Evolutionary conservation across 1,140 invertebrate species (phyloP).

Genomic region (Aradophagus sp.): DNA sequence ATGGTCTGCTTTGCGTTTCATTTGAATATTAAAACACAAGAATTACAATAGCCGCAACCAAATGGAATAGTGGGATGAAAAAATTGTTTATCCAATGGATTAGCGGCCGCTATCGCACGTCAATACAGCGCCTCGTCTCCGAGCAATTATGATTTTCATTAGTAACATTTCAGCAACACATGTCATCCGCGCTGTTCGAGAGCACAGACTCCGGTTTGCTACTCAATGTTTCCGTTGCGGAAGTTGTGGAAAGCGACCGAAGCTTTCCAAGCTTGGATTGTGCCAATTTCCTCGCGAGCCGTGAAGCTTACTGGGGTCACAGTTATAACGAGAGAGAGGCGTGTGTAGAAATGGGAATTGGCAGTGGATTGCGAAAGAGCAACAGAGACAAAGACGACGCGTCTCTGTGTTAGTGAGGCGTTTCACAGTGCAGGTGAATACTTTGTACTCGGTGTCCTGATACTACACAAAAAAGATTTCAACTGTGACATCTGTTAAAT

Average conservation of each 20-base stretch:
- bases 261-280: constrained; percentile 52
- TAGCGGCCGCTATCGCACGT: too few relatives aligned
- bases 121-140: constrained; percentile 9
- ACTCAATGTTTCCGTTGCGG: constrained; percentile 53
- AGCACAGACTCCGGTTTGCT: constrained; percentile 41
- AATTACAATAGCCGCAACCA: too few relatives aligned
- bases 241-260: constrained; percentile 52
- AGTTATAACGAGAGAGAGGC: constrained; percentile 30
- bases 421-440: constrained; percentile 29
- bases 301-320: constrained; percentile 41
- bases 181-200: constrained; percentile 31
- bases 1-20: too few relatives aligned
- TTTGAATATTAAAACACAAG: too few relatives aligned
- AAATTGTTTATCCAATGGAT: too few relatives aligned
- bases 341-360: constrained; percentile 25
- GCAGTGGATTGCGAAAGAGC: constrained; percentile 23
- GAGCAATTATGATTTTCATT: constrained; percentile 44
- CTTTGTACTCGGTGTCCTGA: constrained; percentile 10
- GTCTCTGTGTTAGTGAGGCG: constrained; percentile 34
- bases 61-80: too few relatives aligned
- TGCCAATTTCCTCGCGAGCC: constrained; percentile 50
- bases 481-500: too few relatives aligned
- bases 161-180: constrained; percentile 43
- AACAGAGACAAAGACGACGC: constrained; percentile 9
- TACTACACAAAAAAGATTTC: background rate